Base-by-base conservation (phyloP, 2,797 vertebrate genomes). In the Adelosebastes latens region DNA sequence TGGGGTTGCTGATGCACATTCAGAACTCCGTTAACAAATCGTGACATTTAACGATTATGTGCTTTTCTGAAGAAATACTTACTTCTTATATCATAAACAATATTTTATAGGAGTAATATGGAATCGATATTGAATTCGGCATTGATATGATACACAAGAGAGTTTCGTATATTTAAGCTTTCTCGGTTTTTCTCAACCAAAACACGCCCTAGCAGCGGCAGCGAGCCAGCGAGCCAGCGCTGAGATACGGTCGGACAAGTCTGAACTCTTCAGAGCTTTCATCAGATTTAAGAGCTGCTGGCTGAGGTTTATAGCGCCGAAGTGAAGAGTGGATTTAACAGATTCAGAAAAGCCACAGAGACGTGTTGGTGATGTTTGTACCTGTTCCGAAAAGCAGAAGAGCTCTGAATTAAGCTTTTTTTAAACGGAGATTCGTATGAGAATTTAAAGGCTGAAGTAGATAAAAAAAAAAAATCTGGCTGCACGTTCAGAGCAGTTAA, bases 71-170 rank as follows among this genome's bases (percentile, higher is more conserved):
- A 6, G 1, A 3, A 46, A 3, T 3, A 1, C 5, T 0, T 0
- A 0, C 0, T 0, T 22, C 2, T 1, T n/a, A 1, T 16, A 0
- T 4, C 1, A 2, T 2, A 18, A 5, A 0, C 0, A 8, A 6
- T 2, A 3, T 2, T 0, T 5, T 6, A 3, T 8, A 6, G 8
- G 24, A 6, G 1, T 4, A 16, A 4, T 0, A 5, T 1, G 0
- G 2, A 22, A 0, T 10, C 2, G 0, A 0, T 2, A 2, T 80
- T 25, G 24, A 6, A 32, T 85, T 59, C 73, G 73, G 85, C 16
- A 0, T 1, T 0, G 0, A 1, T 42, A 0, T 24, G 1, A 36
- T 1, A 10, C 20, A 10, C 2, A 25, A 2, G 0, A 9, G 1
- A 22, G 2, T 7, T 3, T 2, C 0, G n/a, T 3, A 11, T 2